Percentiles rank a stretch among this genome's conserved stretches.
Evolutionary conservation across 2,113 vertebrate species (phyloP).

Genomic region (Chloropsis hardwickii): DNA sequence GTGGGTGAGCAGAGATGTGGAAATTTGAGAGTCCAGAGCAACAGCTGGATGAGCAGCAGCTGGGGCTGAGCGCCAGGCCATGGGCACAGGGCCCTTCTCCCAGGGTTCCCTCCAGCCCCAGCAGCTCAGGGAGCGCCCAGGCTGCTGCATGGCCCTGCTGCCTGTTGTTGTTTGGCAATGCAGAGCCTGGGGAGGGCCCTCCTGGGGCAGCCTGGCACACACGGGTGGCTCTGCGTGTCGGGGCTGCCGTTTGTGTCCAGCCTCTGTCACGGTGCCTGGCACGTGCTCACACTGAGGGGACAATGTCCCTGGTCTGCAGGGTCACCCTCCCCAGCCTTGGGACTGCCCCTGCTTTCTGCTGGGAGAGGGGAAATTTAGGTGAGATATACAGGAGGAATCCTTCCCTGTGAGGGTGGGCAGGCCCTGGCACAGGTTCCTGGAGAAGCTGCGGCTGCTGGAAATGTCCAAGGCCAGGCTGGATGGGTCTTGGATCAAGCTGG

Average conservation of each 20-base stretch:
- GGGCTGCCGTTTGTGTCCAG: not conserved
- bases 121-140: not conserved
- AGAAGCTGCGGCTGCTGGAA: not conserved
- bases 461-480: not conserved
- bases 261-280: not conserved
- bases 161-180: not conserved
- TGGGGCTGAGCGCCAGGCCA: not conserved
- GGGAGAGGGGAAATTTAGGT: not conserved
- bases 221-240: not conserved
- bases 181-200: not conserved
- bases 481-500: fast-evolving
- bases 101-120: not conserved
- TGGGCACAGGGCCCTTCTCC: not conserved
- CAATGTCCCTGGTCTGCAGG: not conserved
- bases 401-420: not conserved
- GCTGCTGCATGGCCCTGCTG: not conserved
- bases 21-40: not conserved
- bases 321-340: not conserved
- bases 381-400: not conserved
- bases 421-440: not conserved
- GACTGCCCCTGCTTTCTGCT: not conserved
- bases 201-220: not conserved
- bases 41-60: not conserved
- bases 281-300: not conserved
- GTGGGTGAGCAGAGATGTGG: not conserved